Evolutionary conservation across 2,888 invertebrate genomes (phyloP), one percentile per base, ranked within the genome.

Genomic region (Pseudeuparius sepicola): DNA sequence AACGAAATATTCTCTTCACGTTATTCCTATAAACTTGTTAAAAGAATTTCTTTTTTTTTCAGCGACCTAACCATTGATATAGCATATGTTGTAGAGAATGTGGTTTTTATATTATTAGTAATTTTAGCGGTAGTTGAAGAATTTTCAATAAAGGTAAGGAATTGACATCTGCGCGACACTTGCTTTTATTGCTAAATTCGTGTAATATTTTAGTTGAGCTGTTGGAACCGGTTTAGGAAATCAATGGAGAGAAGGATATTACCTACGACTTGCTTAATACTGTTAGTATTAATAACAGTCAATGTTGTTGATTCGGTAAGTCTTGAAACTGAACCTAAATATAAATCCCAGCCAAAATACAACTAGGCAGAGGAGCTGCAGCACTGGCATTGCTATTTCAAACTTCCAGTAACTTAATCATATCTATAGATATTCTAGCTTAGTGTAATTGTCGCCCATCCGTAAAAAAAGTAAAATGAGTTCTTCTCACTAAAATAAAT

Each of bases 301-400:
- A 77, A 75, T 60, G 59, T 73, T 39, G 56, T 70, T 37, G 75
- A 76, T 52, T 70, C 73, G 66, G 77, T 78, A 60, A 64, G 65
- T 52, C 27, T 15, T 27, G n/a, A n/a, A n/a, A n/a, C n/a, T n/a
- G n/a, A n/a, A n/a, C n/a, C n/a, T n/a, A n/a, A n/a, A n/a, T n/a
- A n/a, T n/a, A n/a, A n/a, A n/a, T n/a, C n/a, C n/a, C n/a, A n/a
- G n/a, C n/a, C n/a, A n/a, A n/a, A n/a, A n/a, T n/a, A n/a, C n/a
- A n/a, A n/a, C n/a, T n/a, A n/a, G n/a, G n/a, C n/a, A n/a, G n/a
- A n/a, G n/a, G n/a, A n/a, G n/a, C n/a, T n/a, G n/a, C n/a, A n/a
- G n/a, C n/a, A n/a, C n/a, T n/a, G n/a, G n/a, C n/a, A n/a, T n/a
- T n/a, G n/a, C n/a, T n/a, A n/a, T n/a, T n/a, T n/a, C n/a, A n/a